Evolutionary conservation across 2,888 invertebrate genomes (phyloP), one percentile per base, ranked within the genome.

Genomic region (Drosophila mulleri): DNA sequence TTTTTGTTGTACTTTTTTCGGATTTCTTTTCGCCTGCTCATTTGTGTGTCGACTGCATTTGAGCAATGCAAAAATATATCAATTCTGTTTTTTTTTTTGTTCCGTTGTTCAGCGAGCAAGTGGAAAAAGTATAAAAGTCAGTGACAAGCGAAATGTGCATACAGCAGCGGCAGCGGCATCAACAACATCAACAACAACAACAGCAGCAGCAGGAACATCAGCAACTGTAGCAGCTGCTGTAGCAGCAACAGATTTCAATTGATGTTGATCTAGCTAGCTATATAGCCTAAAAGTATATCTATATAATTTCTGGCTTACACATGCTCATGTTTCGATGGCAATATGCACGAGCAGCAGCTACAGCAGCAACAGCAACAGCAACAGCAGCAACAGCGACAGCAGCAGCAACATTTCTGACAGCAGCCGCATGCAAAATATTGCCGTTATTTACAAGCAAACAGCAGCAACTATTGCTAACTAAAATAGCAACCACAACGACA

Each of bases 351-450:
- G 82, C 72, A 85, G 80, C 88, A 76, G 75, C 72, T 20, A 67
- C 75, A 80, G 56, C 83, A 65, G 44, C 77, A 74, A 67, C 47
- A 47, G 20, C 47, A 26, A 11, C 88, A 76, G 75, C 71, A 18
- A 59, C 11, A 37, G 14, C 35, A 12, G 12, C 4, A 37, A 12
- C 37, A 70, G 42, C 82, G 59, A n/a, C 67, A 48, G 23, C 65
- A 76, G 42, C 79, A 78, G 65, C 82, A 82, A 67, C 73, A 85
- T 78, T 61, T 68, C 82, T 86, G 82, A 83, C 84, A 78, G 88
- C 84, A 78, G 88, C 57, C 75, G 88, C 84, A 78, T 87, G 88
- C 82, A 88, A 87, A 81, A 83, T 75, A 78, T 81, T 87, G 88
- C 77, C 88, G 79, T 89, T 84, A 75, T 74, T 78, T 70, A 70